Evolutionary conservation across 2,888 invertebrate species (phyloP), one percentile per base, ranked within the genome.

Genomic region (Parnassius orleans): DNA sequence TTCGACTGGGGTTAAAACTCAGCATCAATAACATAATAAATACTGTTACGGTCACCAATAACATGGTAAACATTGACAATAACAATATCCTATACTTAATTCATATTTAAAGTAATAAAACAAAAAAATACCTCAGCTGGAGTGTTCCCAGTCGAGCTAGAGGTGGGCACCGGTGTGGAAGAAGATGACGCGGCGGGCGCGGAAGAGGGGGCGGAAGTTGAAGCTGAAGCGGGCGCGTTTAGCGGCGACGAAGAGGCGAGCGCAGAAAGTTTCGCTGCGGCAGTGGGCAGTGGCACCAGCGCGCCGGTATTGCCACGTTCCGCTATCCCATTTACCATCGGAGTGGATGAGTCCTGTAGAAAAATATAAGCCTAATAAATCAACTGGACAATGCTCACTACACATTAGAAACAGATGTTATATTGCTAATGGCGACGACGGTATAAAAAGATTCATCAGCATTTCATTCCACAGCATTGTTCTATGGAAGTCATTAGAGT

Each of bases 241-340:
- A 5, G 65, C 14, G 55, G 2, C 41, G 58, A 19, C 33, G 50
- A 43, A 11, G 14, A 65, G 14, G 14, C 65, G 57, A 41, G 65
- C n/a, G 10, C 66, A 56, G 7, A 64, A 41, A 7, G 66, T 14
- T 14, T 59, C 10, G 57, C 43, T 2, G 10, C n/a, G 10, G 42
- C 41, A 9, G 47, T 59, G 0, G 55, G 53, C 3, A 65, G 10
- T 19, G 69, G 68, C n/a, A 67, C 7, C 9, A 66, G 56, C 2
- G 67, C 53, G 63, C 60, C 19, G 59, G 61, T 10, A 42, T 24
- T 43, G 47, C 54, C 50, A 2, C 80, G 75, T 10, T 86, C 84
- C 1, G 74, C 33, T 11, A 85, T 15, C 1, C 87, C 88, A 66
- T 89, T 89, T 63, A 85, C 53, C 14, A 86, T 65, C 0, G 86